Conservation (phyloP, 2,797 vertebrate genomes). For the Thripadectes ignobilis region DNA sequence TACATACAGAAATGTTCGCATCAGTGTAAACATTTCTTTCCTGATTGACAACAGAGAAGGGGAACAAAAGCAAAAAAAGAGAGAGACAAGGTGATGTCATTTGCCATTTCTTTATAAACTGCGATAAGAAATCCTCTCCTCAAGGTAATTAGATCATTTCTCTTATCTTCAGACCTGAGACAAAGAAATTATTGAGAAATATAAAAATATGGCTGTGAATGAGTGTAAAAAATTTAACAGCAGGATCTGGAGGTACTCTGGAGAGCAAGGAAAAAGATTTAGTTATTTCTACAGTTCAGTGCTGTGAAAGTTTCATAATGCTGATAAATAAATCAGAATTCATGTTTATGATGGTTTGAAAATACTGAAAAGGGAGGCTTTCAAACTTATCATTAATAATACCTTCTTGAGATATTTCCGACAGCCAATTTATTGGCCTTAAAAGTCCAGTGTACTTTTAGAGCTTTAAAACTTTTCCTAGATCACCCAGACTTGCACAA, state of each 20-base stretch:
- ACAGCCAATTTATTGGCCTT: background rate
- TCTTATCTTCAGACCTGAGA: background rate
- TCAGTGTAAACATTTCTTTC: background rate
- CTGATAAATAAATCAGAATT: background rate
- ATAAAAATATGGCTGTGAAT: background rate
- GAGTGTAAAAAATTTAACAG: background rate
- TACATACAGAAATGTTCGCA: background rate
- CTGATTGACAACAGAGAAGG: background rate
- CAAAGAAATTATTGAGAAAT: slow-evolving; percentile 3
- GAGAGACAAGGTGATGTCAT: background rate
- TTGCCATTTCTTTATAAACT: background rate
- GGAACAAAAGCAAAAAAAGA: rapidly evolving
- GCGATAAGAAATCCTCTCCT: background rate
- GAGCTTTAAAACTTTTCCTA: background rate
- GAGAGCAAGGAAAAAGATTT: background rate
- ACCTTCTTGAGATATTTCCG: background rate
- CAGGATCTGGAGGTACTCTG: background rate
- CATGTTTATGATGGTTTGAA: slow-evolving; percentile 4
- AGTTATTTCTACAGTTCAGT: background rate
- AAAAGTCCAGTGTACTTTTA: background rate
- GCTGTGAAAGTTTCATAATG: background rate
- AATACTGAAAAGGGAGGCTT: background rate
- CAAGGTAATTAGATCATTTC: background rate
- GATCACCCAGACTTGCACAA: background rate
- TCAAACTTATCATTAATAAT: background rate